These are phyloP conservation scores for Acleris literana DNA, from an alignment of 2,888 invertebrate species.

Conservation along the genomic window DNA sequence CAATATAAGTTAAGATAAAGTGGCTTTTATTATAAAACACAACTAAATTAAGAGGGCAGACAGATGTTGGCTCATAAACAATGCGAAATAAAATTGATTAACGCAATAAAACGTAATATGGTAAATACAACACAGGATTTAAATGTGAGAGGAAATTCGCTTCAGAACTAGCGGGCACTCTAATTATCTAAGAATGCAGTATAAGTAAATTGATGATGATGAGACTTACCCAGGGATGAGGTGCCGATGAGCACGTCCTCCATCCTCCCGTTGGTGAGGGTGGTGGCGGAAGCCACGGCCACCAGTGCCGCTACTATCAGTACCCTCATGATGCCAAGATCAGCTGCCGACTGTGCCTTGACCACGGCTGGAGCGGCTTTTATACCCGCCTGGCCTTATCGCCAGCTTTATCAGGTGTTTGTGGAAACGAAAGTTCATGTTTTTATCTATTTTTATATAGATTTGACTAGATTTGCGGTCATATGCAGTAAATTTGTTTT, in stretches of 20 bases:
- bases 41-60: too few relatives aligned
- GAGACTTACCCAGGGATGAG: constrained; percentile 63
- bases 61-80: too few relatives aligned
- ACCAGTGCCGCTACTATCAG: constrained; percentile 57
- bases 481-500: too few relatives aligned
- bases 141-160: too few relatives aligned
- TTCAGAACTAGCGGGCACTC: too few relatives aligned
- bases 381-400: constrained; percentile 52
- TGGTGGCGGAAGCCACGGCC: constrained; percentile 62
- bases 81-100: too few relatives aligned
- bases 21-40: too few relatives aligned
- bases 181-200: too few relatives aligned
- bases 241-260: constrained; percentile 59
- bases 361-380: constrained; percentile 42
- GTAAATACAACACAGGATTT: too few relatives aligned
- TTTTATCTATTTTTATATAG: neutral
- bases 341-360: constrained; percentile 18
- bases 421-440: neutral
- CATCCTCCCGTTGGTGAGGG: constrained; percentile 58
- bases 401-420: neutral
- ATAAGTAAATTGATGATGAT: neutral
- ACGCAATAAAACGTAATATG: too few relatives aligned
- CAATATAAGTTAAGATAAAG: too few relatives aligned
- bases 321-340: constrained; percentile 54
- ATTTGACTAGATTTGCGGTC: neutral